Evolutionary conservation across 2,888 invertebrate species (phyloP), one percentile per base, ranked within the genome.

Genomic region (Cotesia congregata): DNA sequence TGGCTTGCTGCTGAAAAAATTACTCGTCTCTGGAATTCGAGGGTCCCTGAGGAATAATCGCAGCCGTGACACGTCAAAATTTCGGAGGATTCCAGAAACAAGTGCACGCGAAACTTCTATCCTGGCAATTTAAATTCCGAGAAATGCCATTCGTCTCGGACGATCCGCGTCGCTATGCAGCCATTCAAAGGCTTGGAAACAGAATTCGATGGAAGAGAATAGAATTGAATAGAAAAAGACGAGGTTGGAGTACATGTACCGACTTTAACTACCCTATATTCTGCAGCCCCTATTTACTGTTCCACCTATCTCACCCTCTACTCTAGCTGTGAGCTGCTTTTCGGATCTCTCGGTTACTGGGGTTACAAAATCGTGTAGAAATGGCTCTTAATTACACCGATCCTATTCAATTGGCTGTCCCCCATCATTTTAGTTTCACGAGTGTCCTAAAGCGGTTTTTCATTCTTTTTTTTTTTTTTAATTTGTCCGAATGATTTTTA

Each of bases 341-440:
- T 4, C 50, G 12, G 50, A 7, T 50, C 50, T 50, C 50, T 50
- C 50, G 50, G 50, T 50, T 50, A 50, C 50, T 50, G 50, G 67
- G 61, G 76, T 62, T 65, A 75, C 72, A 86, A 88, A 87, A 87
- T 88, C 86, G 86, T 85, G 88, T 85, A 87, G 88, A 88, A 89
- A 89, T 87, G 87, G 87, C 89, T 87, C 88, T 89, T 89, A 89
- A 89, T 89, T 89, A 89, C 89, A 88, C 85, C 88, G 86, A 89
- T 89, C 88, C 87, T 83, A 88, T 89, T 88, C 85, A 89, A 87
- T 88, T 85, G 83, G 80, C 83, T 81, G 83, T 83, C 82, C 84
- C 82, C 83, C 83, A 75, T 80, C 80, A 78, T 78, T 73, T 68
- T 70, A 50, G 64, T 64, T 86, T 85, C 85, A 81, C 82, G 80